Conservation (phyloP, 1,140 invertebrate genomes). For the Sesamia nonagrioides region DNA sequence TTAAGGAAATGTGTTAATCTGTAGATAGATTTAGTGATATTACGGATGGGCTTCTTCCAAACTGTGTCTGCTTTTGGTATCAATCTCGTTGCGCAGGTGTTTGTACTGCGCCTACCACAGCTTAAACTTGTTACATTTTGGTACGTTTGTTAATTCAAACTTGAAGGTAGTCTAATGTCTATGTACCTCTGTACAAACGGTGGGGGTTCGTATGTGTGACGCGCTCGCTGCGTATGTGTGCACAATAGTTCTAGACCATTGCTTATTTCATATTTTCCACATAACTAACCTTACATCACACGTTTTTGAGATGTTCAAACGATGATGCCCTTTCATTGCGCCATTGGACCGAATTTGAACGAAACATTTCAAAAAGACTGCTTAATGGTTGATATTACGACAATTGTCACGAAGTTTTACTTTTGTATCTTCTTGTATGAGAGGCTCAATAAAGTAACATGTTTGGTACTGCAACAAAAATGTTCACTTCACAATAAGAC, state of each 20-base stretch:
- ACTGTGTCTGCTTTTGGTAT: too few relatives aligned
- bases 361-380: too few relatives aligned
- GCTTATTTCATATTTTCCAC: conserved; percentile 42
- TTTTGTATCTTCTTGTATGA: not conserved
- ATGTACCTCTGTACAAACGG: conserved; percentile 44
- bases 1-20: too few relatives aligned
- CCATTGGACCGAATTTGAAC: not conserved
- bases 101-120: too few relatives aligned
- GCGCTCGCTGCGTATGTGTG: conserved; percentile 45
- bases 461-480: not conserved
- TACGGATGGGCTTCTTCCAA: too few relatives aligned
- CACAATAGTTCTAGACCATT: conserved; percentile 42
- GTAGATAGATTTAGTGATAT: too few relatives aligned
- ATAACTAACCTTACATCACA: conserved; percentile 47
- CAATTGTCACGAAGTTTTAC: not conserved
- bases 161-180: not conserved
- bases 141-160: not conserved
- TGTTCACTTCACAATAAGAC: not conserved
- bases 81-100: too few relatives aligned
- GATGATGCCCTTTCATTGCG: conserved; percentile 39
- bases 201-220: conserved; percentile 47
- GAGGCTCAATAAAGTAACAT: not conserved
- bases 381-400: too few relatives aligned
- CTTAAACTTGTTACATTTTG: too few relatives aligned
- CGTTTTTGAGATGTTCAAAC: conserved; percentile 36